Evolutionary conservation across 2,113 vertebrate species (phyloP).

Genomic region (Siniperca knerii): DNA sequence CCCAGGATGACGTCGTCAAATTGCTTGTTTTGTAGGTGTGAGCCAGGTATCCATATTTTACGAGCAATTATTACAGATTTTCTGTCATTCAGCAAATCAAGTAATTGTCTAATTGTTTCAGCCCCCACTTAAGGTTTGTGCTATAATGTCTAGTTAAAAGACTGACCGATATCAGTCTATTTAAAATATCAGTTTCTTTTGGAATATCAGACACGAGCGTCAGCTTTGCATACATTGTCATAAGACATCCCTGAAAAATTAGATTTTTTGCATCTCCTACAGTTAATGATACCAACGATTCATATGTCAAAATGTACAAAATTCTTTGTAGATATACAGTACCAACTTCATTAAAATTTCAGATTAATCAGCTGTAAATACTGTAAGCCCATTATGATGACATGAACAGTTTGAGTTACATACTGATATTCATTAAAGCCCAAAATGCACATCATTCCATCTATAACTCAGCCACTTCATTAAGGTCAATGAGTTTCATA

Average conservation of each 20-base stretch:
- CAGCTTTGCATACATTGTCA: no score
- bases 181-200: no score
- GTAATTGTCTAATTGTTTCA: no score
- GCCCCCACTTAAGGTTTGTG: no score
- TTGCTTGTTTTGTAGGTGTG: not conserved
- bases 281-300: not conserved
- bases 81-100: no score
- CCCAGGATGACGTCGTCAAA: not conserved
- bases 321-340: not conserved
- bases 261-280: not conserved
- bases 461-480: not conserved
- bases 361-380: not conserved
- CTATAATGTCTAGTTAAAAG: no score
- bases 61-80: not conserved
- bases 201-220: no score
- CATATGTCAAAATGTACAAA: not conserved
- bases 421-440: not conserved
- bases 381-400: not conserved
- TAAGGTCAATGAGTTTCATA: not conserved
- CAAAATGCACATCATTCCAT: not conserved
- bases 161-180: no score
- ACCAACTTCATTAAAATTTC: not conserved
- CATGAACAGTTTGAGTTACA: not conserved
- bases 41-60: not conserved
- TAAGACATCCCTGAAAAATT: no score